These are phyloP conservation scores for western clawed frog (Xenopus tropicalis) DNA, from an alignment of 2,113 vertebrate genomes.

Conservation along the genomic window UCB_Xtro_10.0 CM004450.2:94722501-94723000, in stretches of 20 bases:
- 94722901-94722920: no score
- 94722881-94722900: no score
- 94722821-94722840: no score
- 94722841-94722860: no score
- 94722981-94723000: no score
- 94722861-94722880: no score
- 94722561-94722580: slow-evolving; percentile 27
- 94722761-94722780: not conserved
- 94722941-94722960: no score
- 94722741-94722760: not conserved
- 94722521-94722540: slow-evolving; percentile 31
- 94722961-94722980: no score
- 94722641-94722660: slow-evolving; percentile 18
- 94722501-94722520: slow-evolving; percentile 10
- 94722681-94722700: slow-evolving; percentile 22
- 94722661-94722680: slow-evolving; percentile 28
- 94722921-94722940: no score
- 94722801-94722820: not conserved
- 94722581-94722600: slow-evolving; percentile 8
- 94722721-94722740: slow-evolving; percentile 15
- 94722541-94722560: slow-evolving; percentile 34
- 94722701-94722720: slow-evolving; percentile 7
- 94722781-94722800: not conserved
- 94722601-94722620: slow-evolving; percentile 8
- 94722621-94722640: slow-evolving; percentile 36